Percentiles rank a stretch among this genome's conserved stretches.
Conservation (phyloP, 1,140 invertebrate species). For the Venturia canescens region DNA sequence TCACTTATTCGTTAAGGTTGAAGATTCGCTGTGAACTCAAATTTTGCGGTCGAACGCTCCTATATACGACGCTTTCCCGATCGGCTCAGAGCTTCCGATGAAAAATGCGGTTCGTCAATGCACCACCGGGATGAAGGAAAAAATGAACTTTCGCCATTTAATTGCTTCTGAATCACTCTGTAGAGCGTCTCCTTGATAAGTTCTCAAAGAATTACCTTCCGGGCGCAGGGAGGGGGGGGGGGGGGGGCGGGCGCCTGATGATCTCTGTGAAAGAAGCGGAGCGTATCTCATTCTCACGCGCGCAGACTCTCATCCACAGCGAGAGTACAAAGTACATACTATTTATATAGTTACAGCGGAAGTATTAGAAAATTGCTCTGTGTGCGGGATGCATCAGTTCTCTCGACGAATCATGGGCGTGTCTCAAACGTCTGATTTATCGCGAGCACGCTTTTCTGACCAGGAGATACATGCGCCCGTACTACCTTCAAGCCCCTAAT, state of each 20-base stretch:
- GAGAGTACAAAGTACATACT: constrained; percentile 19
- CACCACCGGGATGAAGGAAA: too few relatives aligned
- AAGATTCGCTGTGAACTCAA: too few relatives aligned
- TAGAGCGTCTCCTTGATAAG: constrained; percentile 32
- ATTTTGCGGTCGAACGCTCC: too few relatives aligned
- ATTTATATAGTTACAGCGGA: constrained; percentile 26
- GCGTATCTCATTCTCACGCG: constrained; percentile 47
- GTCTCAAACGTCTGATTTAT: constrained; percentile 49
- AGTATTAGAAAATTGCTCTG: constrained; percentile 45
- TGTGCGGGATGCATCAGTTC: constrained; percentile 29
- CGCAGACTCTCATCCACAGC: neutral
- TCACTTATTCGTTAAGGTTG: too few relatives aligned
- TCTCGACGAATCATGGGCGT: constrained; percentile 55
- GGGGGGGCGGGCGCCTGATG: neutral
- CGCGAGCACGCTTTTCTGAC: constrained; percentile 40
- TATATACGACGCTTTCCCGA: too few relatives aligned
- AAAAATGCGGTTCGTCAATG: too few relatives aligned
- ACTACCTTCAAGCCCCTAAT: constrained; percentile 54
- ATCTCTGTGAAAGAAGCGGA: constrained; percentile 27
- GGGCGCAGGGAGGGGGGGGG: neutral
- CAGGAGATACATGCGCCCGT: neutral
- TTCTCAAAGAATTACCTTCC: constrained; percentile 27
- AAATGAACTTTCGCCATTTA: too few relatives aligned
- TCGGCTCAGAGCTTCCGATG: too few relatives aligned
- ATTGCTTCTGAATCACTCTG: constrained; percentile 22